Evolutionary conservation across 2,888 invertebrate genomes (phyloP), one percentile per base, ranked within the genome.

Genomic region (Xylota sylvarum): DNA sequence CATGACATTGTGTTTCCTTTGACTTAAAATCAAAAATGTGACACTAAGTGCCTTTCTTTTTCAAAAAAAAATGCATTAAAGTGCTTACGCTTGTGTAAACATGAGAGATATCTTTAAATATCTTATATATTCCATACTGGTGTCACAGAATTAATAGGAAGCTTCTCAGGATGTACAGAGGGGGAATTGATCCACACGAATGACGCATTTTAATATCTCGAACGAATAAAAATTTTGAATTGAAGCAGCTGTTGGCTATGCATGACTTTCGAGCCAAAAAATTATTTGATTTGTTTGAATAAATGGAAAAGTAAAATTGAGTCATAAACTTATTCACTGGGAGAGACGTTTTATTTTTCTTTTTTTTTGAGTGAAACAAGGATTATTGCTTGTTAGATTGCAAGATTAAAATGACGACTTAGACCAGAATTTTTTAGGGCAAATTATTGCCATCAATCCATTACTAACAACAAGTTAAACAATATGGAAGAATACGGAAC

Each of bases 31-130:
- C 6, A 30, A 10, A 5, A 35, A 30, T 10, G 56, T 5, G 35
- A 56, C 9, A 58, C 19, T 58, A 7, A 37, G 10, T 10, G 35
- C 9, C 17, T 58, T 37, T 58, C 12, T 58, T 58, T n/a, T 7
- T 14, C 55, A 27, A 56, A 70, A 70, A 19, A 46, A 70, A 56
- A 56, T 56, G 30, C 19, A 56, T 14, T 27, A 4, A n/a, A 69
- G 12, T 37, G 27, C n/a, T 12, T 19, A 17, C 46, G 55, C 6
- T 12, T 43, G 27, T 32, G 23, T n/a, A 70, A 70, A 56, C 43
- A 55, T 17, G 30, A 4, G 14, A 30, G 5, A 5, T 27, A 52
- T 27, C 5, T 52, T 23, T 9, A 27, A 52, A 52, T 52, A 9
- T 56, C 27, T 30, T 32, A 56, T 6, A 14, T 32, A n/a, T n/a